Evolutionary conservation across 2,888 invertebrate genomes (phyloP).

Genomic region (Diplolepis rosae): DNA sequence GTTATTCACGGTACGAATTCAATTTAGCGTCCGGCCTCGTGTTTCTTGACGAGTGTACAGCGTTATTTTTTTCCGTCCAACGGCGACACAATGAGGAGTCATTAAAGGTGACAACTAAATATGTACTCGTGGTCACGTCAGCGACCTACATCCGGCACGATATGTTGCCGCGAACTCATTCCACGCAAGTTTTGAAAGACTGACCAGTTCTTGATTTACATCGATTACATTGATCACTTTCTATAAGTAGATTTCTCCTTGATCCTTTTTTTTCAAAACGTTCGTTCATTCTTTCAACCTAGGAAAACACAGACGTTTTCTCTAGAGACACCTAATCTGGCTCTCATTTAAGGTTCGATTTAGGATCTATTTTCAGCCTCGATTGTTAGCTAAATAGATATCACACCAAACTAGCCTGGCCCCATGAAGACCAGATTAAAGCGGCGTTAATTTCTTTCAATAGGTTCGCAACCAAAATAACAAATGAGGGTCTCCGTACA

Average conservation of each 20-base stretch:
- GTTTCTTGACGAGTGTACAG: slow-evolving; percentile 45
- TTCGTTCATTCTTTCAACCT: too few relatives aligned
- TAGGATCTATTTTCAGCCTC: too few relatives aligned
- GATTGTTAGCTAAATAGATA: too few relatives aligned
- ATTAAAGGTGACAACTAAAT: slow-evolving; percentile 51
- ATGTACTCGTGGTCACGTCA: slow-evolving; percentile 48
- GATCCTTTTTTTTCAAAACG: not conserved
- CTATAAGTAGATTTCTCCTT: not conserved
- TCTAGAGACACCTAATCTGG: too few relatives aligned
- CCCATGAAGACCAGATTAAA: too few relatives aligned
- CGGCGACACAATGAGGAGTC: slow-evolving; percentile 44
- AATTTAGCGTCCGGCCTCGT: slow-evolving; percentile 58
- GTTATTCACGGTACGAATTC: slow-evolving; percentile 71
- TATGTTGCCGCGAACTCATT: not conserved
- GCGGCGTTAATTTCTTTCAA: too few relatives aligned
- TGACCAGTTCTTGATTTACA: not conserved
- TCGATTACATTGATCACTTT: not conserved
- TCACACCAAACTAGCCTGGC: too few relatives aligned
- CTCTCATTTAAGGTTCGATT: too few relatives aligned
- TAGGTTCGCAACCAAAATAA: too few relatives aligned
- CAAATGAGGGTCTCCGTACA: too few relatives aligned
- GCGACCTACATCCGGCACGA: slow-evolving; percentile 9
- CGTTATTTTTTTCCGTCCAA: not conserved
- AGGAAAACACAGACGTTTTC: too few relatives aligned
- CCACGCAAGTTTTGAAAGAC: not conserved